Conservation (phyloP, 2,888 invertebrate species). For the Parapristionchus giblindavisi region DNA sequence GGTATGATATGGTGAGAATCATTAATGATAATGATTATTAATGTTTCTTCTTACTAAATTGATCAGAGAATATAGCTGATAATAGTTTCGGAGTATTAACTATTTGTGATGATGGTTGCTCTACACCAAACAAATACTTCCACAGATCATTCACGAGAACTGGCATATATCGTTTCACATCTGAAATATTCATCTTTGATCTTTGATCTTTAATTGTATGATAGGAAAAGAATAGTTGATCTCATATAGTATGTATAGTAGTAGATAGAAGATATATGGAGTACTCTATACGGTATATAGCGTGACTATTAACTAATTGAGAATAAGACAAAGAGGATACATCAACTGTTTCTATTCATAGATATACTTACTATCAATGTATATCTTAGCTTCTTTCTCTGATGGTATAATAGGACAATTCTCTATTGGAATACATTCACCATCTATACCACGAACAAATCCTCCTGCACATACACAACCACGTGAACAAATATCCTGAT, state of each 20-base stretch:
- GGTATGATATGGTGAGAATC: too few relatives aligned
- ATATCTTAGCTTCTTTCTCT: slow-evolving; percentile 27
- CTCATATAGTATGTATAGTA: neutral
- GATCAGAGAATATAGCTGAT: slow-evolving; percentile 28
- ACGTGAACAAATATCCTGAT: slow-evolving; percentile 18
- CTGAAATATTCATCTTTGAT: neutral
- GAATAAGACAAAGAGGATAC: neutral
- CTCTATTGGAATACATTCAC: slow-evolving; percentile 18
- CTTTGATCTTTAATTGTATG: neutral
- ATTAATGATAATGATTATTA: too few relatives aligned
- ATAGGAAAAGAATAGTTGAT: neutral
- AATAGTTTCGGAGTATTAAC: slow-evolving; percentile 24
- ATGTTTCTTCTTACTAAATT: slow-evolving; percentile 11
- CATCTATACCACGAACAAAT: slow-evolving; percentile 11
- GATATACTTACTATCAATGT: slow-evolving; percentile 16
- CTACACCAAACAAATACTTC: slow-evolving; percentile 24
- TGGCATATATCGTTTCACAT: slow-evolving; percentile 34
- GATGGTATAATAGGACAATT: slow-evolving; percentile 9
- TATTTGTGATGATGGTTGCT: slow-evolving; percentile 12
- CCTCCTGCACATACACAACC: slow-evolving; percentile 18
- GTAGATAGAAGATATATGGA: neutral
- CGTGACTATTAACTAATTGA: neutral
- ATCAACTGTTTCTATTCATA: neutral
- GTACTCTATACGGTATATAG: neutral
- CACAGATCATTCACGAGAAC: slow-evolving; percentile 32